phyloP scores from a whole-genome alignment of 2,113 vertebrate species.

The Prunella fulvescens region DNA sequence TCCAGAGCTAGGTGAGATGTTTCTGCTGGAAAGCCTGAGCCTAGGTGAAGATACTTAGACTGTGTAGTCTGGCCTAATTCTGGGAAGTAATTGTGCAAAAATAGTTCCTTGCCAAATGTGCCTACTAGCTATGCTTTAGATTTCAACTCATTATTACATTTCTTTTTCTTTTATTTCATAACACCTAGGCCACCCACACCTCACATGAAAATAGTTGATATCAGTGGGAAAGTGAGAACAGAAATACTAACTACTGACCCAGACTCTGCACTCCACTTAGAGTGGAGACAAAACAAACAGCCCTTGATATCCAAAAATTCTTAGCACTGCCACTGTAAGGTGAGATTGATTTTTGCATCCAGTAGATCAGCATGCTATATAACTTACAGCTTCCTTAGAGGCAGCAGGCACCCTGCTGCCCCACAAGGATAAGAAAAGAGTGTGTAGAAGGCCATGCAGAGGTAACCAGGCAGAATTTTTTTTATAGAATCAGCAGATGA shows the following conservation, averaged over 20 bases:
- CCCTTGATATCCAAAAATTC: not conserved
- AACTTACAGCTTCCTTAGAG: not conserved
- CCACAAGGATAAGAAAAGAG: not conserved
- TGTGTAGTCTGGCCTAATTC: not conserved
- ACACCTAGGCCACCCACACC: not conserved
- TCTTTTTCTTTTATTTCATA: not conserved
- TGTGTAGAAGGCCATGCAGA: not conserved
- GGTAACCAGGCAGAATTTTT: not conserved
- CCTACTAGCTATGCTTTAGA: not conserved
- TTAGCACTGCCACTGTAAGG: not conserved
- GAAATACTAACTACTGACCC: not conserved
- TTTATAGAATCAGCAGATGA: not conserved
- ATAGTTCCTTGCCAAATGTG: not conserved
- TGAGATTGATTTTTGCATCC: not conserved
- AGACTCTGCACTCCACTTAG: not conserved
- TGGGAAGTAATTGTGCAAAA: not conserved
- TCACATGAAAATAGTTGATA: not conserved
- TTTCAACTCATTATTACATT: not conserved
- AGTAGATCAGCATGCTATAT: not conserved
- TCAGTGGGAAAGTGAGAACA: not conserved
- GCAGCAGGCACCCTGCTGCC: not conserved
- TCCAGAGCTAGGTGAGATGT: constrained; percentile 79
- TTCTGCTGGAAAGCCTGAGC: not conserved
- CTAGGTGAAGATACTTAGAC: not conserved
- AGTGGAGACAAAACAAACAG: not conserved